Conservation (phyloP, 2,797 vertebrate genomes). For the Enteromius mattozi region DNA sequence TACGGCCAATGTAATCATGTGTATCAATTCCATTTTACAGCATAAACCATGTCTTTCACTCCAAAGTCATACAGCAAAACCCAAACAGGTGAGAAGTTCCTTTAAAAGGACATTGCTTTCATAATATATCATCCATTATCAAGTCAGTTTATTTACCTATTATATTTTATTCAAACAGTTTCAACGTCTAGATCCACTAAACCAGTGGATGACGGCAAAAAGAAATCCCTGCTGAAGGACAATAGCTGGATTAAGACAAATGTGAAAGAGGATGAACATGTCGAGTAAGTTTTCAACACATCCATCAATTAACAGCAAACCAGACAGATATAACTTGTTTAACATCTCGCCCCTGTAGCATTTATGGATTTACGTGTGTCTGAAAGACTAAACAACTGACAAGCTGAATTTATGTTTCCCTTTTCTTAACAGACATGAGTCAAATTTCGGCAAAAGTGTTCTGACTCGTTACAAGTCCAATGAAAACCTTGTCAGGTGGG, state of each 20-base stretch:
- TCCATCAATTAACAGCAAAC: conserved; percentile 17
- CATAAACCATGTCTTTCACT: conserved; percentile 45
- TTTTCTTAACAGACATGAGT: conserved; percentile 78
- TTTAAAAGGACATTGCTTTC: background rate
- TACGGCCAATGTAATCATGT: background rate
- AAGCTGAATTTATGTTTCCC: conserved; percentile 36
- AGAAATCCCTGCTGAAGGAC: conserved; percentile 84
- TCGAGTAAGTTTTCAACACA: conserved; percentile 68
- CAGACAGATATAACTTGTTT: background rate
- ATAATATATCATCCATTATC: background rate
- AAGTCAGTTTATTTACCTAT: background rate
- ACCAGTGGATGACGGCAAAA: conserved; percentile 78
- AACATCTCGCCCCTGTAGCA: background rate
- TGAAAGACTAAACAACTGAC: background rate
- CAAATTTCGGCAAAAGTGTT: conserved; percentile 85
- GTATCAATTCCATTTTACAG: background rate
- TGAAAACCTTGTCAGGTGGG: conserved; percentile 83
- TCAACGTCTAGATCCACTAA: conserved; percentile 48
- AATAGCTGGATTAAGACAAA: conserved; percentile 90
- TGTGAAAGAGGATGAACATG: conserved; percentile 81
- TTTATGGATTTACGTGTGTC: background rate
- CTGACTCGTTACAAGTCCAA: conserved; percentile 78
- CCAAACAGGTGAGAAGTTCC: conserved; percentile 44
- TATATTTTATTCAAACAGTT: background rate
- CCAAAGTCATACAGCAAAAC: conserved; percentile 36